Evolutionary conservation across 2,888 invertebrate species (phyloP).

Genomic region (Dioctria linearis): DNA sequence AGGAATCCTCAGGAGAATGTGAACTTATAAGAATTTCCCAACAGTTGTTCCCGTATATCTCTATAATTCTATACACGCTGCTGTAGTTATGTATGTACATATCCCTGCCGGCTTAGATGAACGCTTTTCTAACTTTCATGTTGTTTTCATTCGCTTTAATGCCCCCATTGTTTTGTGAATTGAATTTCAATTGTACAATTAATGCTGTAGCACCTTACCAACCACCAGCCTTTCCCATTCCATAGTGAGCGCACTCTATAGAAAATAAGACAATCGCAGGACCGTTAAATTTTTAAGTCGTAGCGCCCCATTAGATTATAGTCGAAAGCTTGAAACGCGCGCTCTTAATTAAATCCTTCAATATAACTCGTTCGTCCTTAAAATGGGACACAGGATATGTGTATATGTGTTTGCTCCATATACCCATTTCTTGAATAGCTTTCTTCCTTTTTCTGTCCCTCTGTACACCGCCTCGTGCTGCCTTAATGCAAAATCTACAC

Average conservation of each 20-base stretch:
- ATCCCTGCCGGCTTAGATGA: conserved; percentile 2
- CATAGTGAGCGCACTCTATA: not conserved
- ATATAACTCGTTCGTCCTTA: not conserved
- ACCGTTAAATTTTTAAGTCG: conserved; percentile 8
- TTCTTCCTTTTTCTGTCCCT: no score
- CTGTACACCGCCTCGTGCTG: no score
- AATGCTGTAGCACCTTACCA: conserved; percentile 14
- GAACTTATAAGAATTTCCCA: conserved; percentile 14
- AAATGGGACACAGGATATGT: not conserved
- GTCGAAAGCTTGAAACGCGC: not conserved
- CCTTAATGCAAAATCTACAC: not conserved
- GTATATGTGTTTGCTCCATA: not conserved
- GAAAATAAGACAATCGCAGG: conserved; percentile 11
- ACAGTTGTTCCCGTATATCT: no score
- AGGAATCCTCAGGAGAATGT: not conserved
- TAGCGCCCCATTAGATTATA: not conserved
- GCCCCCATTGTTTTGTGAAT: conserved; percentile 41
- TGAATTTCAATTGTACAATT: conserved; percentile 45
- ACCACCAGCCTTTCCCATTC: no score
- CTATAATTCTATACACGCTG: no score
- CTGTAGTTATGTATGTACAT: not conserved
- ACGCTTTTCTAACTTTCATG: conserved; percentile 17
- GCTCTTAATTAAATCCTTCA: conserved; percentile 30
- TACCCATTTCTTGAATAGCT: not conserved
- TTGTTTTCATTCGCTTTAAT: conserved; percentile 34